These are phyloP conservation scores for Coccyzus lansbergi DNA, from an alignment of 2,797 vertebrate species.

Conservation along the genomic window DNA sequence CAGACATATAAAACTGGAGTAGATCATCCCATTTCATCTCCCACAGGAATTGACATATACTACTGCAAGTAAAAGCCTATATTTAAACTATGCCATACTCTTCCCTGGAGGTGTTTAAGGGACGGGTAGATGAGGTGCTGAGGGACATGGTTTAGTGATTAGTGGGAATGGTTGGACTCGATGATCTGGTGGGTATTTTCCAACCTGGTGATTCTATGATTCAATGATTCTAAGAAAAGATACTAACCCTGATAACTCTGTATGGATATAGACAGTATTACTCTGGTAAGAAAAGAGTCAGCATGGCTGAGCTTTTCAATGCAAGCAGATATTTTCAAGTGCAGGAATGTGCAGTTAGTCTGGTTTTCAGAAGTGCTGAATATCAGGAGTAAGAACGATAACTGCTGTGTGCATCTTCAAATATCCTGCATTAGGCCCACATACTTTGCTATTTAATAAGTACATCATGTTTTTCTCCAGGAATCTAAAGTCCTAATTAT, in stretches of 20 bases:
- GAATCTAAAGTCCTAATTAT: not conserved
- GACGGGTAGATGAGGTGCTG: too few species aligned
- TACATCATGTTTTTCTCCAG: not conserved
- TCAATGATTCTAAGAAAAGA: too few species aligned
- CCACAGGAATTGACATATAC: not conserved
- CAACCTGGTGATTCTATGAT: too few species aligned
- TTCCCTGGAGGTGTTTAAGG: too few species aligned
- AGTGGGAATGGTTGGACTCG: too few species aligned
- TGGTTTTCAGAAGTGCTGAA: not conserved
- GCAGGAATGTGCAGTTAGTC: not conserved
- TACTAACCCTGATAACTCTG: not conserved
- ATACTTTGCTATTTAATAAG: not conserved
- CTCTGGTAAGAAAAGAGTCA: not conserved
- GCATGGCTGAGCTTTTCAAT: not conserved
- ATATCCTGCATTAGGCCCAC: not conserved
- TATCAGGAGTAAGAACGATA: not conserved
- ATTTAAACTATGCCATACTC: not conserved
- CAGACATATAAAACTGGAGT: not conserved
- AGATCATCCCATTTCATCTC: not conserved
- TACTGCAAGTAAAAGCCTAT: not conserved
- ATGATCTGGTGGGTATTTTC: too few species aligned
- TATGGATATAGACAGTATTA: not conserved
- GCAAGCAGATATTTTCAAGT: not conserved
- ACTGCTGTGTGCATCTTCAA: not conserved
- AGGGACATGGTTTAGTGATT: too few species aligned